A percentile compares a stretch with the other conserved stretches of the same genome.
These are phyloP conservation scores for Gadus chalcogrammus DNA, from an alignment of 2,113 vertebrate species.

Conservation along the genomic window DNA sequence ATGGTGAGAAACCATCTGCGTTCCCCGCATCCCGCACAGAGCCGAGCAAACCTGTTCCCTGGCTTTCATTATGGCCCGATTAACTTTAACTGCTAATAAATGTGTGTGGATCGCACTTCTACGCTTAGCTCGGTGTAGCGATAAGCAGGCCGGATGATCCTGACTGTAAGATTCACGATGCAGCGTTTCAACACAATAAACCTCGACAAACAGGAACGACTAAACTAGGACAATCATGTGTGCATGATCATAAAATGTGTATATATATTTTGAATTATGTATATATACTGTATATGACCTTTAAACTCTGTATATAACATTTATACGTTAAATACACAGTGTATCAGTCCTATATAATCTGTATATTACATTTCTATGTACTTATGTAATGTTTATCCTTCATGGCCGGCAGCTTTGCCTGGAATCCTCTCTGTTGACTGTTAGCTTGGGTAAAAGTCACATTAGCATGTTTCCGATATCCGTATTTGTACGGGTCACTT, in stretches of 20 bases:
- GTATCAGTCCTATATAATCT: not conserved
- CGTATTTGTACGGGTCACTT: constrained; percentile 48
- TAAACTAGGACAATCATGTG: not conserved
- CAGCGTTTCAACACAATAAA: not conserved
- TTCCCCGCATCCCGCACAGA: no score
- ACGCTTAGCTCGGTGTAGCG: no score
- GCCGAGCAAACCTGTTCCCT: no score
- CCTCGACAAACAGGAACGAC: not conserved
- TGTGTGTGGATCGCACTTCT: no score
- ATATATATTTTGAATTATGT: not conserved
- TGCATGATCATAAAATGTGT: not conserved
- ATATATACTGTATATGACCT: no score
- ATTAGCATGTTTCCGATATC: constrained; percentile 59
- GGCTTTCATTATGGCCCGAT: no score
- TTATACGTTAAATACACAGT: not conserved
- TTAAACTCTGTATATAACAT: no score
- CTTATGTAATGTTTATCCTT: not conserved
- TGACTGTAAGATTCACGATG: no score
- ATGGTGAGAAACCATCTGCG: no score
- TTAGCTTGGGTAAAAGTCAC: constrained; percentile 48
- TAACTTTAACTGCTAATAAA: no score
- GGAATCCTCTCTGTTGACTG: constrained; percentile 21
- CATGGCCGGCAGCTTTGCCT: constrained; percentile 15
- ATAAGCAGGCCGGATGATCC: no score
- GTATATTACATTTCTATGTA: not conserved